These are phyloP conservation scores for Hesperia comma DNA, from an alignment of 2,888 invertebrate genomes.

Conservation along the genomic window DNA sequence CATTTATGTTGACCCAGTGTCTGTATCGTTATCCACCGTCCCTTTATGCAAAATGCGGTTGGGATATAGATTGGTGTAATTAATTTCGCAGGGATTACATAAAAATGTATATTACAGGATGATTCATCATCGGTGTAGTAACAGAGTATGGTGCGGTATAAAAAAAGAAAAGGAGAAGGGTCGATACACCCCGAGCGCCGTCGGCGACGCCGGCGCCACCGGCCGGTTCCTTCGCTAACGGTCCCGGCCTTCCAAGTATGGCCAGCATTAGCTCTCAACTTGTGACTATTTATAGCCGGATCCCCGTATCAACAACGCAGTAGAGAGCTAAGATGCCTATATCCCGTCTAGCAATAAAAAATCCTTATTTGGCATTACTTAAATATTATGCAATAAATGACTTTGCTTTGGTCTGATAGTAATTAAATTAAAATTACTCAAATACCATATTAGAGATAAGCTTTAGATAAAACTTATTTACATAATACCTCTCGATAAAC, in stretches of 20 bases:
- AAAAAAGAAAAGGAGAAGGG: constrained; percentile 58
- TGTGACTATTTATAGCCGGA: constrained; percentile 64
- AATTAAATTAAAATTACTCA: too few species aligned
- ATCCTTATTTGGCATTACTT: too few species aligned
- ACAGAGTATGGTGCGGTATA: constrained; percentile 38
- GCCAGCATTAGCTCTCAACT: constrained; percentile 60
- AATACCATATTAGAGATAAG: too few species aligned
- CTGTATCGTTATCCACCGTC: too few species aligned
- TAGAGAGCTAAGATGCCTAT: constrained; percentile 30
- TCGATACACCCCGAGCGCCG: constrained; percentile 56
- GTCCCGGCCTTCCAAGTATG: constrained; percentile 69
- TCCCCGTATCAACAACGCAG: constrained; percentile 48
- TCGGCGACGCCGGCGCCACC: constrained; percentile 56
- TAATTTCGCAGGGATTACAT: constrained; percentile 17
- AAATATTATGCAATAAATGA: not conserved
- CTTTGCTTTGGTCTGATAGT: not conserved
- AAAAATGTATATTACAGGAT: constrained; percentile 37
- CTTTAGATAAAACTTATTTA: too few species aligned
- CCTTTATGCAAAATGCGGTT: too few species aligned
- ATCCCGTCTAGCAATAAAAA: constrained; percentile 10
- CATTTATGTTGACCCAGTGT: too few species aligned
- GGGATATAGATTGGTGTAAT: constrained; percentile 2
- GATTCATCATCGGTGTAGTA: constrained; percentile 44
- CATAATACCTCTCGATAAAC: too few species aligned
- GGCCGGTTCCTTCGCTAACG: constrained; percentile 66